Evolutionary conservation across 2,888 invertebrate genomes (phyloP).

Genomic region (Encarsia formosa): DNA sequence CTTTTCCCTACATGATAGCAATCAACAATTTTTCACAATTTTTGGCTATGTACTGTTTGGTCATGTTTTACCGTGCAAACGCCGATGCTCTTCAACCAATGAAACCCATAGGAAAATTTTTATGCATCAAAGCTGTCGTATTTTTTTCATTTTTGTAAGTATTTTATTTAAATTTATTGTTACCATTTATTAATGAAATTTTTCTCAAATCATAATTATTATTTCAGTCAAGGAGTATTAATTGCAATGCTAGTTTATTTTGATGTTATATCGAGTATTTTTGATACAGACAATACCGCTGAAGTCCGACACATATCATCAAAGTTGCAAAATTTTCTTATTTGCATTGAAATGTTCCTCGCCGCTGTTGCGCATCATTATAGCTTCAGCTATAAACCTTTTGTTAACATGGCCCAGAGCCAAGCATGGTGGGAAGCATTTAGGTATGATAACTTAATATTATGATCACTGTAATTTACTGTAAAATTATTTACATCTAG

Average conservation of each 20-base stretch:
- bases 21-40: conserved; percentile 92
- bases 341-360: conserved; percentile 97
- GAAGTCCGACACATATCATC: conserved; percentile 73
- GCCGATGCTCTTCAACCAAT: conserved; percentile 82
- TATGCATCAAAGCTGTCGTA: conserved; percentile 95
- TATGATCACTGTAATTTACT: neutral
- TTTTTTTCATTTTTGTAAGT: conserved; percentile 98
- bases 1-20: conserved; percentile 85
- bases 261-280: conserved; percentile 73
- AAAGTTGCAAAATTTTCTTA: conserved; percentile 86
- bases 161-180: neutral
- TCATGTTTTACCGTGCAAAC: conserved; percentile 89
- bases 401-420: conserved; percentile 55
- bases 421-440: conserved; percentile 51
- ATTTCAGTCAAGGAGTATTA: conserved; percentile 82
- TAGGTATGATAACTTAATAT: conserved; percentile 36
- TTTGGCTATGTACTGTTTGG: conserved; percentile 93
- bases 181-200: neutral
- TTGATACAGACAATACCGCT: conserved; percentile 64
- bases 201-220: conserved; percentile 10
- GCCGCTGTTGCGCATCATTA: conserved; percentile 94
- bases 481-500: conserved; percentile 6
- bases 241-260: conserved; percentile 83
- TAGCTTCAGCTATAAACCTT: conserved; percentile 91
- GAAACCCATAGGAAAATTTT: conserved; percentile 91